phyloP scores from a whole-genome alignment of 2,113 vertebrate genomes.

The Abramis brama region DNA sequence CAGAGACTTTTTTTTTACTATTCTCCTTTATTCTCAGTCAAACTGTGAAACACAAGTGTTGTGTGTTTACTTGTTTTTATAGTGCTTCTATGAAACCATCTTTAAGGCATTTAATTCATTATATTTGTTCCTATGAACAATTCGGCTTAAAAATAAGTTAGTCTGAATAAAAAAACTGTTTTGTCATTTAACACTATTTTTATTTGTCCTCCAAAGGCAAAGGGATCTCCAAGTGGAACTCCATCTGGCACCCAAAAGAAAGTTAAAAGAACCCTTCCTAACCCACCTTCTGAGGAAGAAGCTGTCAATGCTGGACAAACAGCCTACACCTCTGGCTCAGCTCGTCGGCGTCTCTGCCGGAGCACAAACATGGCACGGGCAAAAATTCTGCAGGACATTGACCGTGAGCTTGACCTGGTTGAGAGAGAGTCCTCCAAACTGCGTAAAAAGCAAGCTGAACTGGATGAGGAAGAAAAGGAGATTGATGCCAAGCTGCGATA shows the following conservation, averaged over 20 bases:
- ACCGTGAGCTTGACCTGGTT: conserved; percentile 93
- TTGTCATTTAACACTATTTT: not conserved
- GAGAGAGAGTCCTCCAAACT: conserved; percentile 98
- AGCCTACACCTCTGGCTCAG: conserved; percentile 83
- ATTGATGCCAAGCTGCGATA: conserved; percentile 97
- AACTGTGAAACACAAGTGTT: not conserved
- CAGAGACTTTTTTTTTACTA: not conserved
- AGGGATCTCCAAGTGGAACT: conserved; percentile 81
- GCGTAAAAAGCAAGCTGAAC: conserved; percentile 95
- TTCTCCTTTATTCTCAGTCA: not conserved
- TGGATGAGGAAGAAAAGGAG: conserved; percentile 98
- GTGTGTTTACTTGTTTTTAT: not conserved
- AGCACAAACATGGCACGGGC: conserved; percentile 96
- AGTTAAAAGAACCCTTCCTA: conserved; percentile 95
- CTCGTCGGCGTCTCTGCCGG: conserved; percentile 91
- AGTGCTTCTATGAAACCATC: not conserved
- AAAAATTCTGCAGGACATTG: conserved; percentile 98
- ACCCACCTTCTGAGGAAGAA: conserved; percentile 93
- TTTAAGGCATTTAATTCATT: not conserved
- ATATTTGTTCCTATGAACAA: not conserved
- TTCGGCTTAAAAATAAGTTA: not conserved
- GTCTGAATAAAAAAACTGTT: not conserved
- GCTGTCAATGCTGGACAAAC: conserved; percentile 79
- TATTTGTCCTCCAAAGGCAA: conserved; percentile 74
- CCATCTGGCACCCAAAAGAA: conserved; percentile 91